Evolutionary conservation across 2,113 vertebrate genomes (phyloP).

Genomic region (Excalfactoria chinensis): DNA sequence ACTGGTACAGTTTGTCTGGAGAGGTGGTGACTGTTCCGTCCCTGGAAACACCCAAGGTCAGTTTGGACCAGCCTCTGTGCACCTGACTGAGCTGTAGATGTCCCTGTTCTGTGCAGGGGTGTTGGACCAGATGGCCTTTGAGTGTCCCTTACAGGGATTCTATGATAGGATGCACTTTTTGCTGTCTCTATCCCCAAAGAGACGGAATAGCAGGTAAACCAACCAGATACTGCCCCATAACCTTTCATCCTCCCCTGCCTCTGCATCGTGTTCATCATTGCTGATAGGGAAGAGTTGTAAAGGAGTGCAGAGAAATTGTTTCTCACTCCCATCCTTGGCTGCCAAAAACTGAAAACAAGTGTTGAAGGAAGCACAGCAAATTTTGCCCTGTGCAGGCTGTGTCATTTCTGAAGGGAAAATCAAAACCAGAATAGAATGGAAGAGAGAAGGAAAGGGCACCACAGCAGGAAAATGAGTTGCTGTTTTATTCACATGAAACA

Average conservation of each 20-base stretch:
- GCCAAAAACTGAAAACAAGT: neutral
- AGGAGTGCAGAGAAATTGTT: neutral
- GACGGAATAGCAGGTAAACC: neutral
- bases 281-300: neutral
- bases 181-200: accelerated
- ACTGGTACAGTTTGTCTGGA: no score
- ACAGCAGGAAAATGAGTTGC: neutral
- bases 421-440: neutral
- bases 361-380: neutral
- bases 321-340: neutral
- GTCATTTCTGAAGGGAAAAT: neutral
- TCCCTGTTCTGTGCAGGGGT: no score
- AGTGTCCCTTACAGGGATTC: no score
- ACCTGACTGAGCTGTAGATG: no score
- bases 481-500: neutral
- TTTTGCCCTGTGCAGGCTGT: neutral
- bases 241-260: accelerated
- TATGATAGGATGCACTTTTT: neutral
- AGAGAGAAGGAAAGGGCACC: neutral
- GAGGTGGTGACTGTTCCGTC: no score
- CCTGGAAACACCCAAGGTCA: no score
- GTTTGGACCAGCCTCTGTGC: no score
- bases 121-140: no score
- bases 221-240: neutral
- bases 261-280: accelerated